Evolutionary conservation across 2,113 vertebrate species (phyloP).

Genomic region (Crocuta crocuta): DNA sequence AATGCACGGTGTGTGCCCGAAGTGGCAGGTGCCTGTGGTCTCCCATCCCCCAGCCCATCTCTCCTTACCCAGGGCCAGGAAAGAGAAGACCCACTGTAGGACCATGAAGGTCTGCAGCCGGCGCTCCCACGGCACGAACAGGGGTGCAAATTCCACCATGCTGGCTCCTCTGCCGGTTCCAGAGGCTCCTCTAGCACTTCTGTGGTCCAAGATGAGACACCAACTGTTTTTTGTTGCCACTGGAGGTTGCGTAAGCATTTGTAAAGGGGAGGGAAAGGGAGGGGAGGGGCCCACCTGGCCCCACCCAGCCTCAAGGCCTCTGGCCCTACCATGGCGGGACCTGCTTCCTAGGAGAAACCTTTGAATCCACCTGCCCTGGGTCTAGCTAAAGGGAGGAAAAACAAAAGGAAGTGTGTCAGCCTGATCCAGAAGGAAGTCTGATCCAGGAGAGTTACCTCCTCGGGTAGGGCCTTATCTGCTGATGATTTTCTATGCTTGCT

Average conservation of each 20-base stretch:
- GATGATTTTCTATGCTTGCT: not conserved
- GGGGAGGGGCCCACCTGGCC: not conserved
- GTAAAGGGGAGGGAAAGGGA: not conserved
- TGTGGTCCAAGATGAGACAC: not conserved
- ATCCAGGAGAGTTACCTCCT: not conserved
- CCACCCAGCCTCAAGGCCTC: not conserved
- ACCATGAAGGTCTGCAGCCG: slow-evolving; percentile 90
- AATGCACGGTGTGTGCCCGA: not conserved
- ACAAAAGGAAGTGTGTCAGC: not conserved
- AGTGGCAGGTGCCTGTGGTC: not conserved
- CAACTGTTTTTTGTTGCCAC: not conserved
- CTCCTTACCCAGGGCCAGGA: slow-evolving; percentile 90
- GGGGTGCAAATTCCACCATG: slow-evolving; percentile 89
- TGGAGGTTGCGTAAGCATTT: not conserved
- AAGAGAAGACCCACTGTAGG: slow-evolving; percentile 90
- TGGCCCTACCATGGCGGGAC: not conserved
- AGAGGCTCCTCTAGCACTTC: not conserved
- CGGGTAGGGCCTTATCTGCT: not conserved
- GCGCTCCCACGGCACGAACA: slow-evolving; percentile 83
- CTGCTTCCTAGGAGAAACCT: slow-evolving; percentile 44
- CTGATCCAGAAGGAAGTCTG: not conserved
- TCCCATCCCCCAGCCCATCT: not conserved
- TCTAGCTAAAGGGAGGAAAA: not conserved
- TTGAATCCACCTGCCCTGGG: not conserved
- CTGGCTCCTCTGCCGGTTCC: not conserved